Conservation (phyloP, 2,113 vertebrate genomes). For the Oostethus manadensis region DNA sequence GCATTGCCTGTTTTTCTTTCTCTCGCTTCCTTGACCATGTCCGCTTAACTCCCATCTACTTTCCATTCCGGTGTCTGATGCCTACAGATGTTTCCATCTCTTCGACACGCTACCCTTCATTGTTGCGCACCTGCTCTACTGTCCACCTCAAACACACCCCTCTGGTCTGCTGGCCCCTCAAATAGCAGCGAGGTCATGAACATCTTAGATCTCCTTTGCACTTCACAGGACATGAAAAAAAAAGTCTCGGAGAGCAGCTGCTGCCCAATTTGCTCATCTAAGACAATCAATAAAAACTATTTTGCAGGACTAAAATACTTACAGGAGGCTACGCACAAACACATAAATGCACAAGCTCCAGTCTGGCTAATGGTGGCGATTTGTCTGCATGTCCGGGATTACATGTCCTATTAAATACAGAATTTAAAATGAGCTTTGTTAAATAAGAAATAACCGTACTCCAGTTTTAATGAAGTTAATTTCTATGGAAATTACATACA, state of each 20-base stretch:
- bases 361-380: conserved; percentile 72
- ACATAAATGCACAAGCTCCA: conserved; percentile 16
- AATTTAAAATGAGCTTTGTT: conserved; percentile 77
- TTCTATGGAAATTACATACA: conserved; percentile 79
- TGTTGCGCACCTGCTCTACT: conserved; percentile 37
- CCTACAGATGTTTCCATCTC: conserved; percentile 40
- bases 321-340: conserved; percentile 34
- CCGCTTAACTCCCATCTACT: conserved; percentile 13
- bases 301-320: conserved; percentile 39
- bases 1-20: conserved; percentile 9
- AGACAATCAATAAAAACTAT: conserved; percentile 56
- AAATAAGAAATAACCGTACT: conserved; percentile 77
- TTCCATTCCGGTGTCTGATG: conserved; percentile 13
- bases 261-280: conserved; percentile 54
- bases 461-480: conserved; percentile 77
- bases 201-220: conserved; percentile 24
- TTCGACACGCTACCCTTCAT: conserved; percentile 19
- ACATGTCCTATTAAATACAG: conserved; percentile 80
- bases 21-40: conserved; percentile 16
- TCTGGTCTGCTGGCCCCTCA: conserved; percentile 20
- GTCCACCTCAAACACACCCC: conserved; percentile 29
- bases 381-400: conserved; percentile 73
- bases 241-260: conserved; percentile 54
- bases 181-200: conserved; percentile 29
- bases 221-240: conserved; percentile 17